Conservation (phyloP, 64 coral and sea anemone species). For the Montipora foliosa region DNA sequence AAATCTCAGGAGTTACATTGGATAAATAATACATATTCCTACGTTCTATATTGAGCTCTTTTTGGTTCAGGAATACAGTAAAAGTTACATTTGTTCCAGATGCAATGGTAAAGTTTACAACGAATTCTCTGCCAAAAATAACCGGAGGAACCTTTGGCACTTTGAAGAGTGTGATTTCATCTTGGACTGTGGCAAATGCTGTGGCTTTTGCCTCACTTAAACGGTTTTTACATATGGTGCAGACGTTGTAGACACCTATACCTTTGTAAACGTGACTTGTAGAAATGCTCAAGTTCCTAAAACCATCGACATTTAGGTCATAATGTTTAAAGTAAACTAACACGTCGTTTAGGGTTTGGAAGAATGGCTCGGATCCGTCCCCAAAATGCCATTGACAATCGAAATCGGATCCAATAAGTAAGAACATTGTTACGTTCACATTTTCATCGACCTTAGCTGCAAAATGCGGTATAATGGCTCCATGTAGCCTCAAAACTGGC, state of each 20-base stretch:
- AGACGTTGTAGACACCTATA: constrained; percentile 38
- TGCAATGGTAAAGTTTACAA: constrained; percentile 24
- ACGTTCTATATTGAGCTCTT: constrained; percentile 9
- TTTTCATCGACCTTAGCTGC: constrained; percentile 40
- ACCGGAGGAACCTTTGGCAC: constrained; percentile 29
- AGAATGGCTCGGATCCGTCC: background rate
- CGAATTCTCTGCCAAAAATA: constrained; percentile 48
- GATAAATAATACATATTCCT: background rate
- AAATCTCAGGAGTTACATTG: constrained; percentile 24
- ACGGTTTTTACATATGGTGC: constrained; percentile 50
- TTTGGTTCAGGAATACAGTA: background rate
- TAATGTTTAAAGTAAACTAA: constrained; percentile 34
- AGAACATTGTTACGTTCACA: constrained; percentile 29
- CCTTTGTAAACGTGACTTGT: constrained; percentile 24
- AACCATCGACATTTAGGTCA: background rate
- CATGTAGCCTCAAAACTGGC: constrained; percentile 33
- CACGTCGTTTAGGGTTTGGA: background rate
- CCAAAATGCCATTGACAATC: constrained; percentile 43
- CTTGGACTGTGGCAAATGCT: constrained; percentile 29
- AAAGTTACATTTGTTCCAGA: constrained; percentile 72
- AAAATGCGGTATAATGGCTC: constrained; percentile 14
- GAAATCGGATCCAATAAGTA: constrained; percentile 65
- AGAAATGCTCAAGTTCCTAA: constrained; percentile 29
- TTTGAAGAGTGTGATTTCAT: constrained; percentile 59
- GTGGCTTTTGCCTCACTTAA: constrained; percentile 18